Conservation (phyloP, 2,113 vertebrate genomes). For the Odocoileus virginianus region DNA sequence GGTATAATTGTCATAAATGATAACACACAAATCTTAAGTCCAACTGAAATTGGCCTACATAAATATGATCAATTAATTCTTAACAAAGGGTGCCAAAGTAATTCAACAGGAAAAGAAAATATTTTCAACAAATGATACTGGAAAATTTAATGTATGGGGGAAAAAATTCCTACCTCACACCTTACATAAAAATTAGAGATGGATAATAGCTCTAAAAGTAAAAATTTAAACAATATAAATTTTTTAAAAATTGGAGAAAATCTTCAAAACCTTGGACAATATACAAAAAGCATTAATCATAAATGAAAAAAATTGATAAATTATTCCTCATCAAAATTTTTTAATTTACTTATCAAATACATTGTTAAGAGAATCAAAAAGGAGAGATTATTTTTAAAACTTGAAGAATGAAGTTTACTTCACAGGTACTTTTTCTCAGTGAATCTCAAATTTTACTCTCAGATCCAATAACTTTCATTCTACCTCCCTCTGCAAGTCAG, state of each 20-base stretch:
- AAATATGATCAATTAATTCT: background rate
- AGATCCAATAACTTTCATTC: background rate
- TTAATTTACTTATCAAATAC: constrained; percentile 2
- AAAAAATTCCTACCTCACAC: background rate
- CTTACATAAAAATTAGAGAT: background rate
- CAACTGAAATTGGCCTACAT: background rate
- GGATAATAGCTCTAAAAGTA: background rate
- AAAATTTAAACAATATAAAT: background rate
- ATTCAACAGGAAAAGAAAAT: background rate
- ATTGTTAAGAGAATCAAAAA: background rate
- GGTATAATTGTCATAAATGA: background rate
- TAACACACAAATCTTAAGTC: background rate
- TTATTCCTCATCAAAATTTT: background rate
- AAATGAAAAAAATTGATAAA: background rate
- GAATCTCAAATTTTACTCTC: background rate
- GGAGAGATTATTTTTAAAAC: background rate
- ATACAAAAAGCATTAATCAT: background rate
- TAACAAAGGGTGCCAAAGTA: background rate
- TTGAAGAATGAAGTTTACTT: background rate
- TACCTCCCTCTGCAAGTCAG: background rate
- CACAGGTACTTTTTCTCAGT: background rate
- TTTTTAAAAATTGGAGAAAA: background rate
- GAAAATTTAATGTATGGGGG: background rate
- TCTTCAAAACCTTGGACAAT: background rate
- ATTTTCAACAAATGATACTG: background rate